phyloP scores from a whole-genome alignment of 1,140 invertebrate species.

The Scaptomyza montana region DNA sequence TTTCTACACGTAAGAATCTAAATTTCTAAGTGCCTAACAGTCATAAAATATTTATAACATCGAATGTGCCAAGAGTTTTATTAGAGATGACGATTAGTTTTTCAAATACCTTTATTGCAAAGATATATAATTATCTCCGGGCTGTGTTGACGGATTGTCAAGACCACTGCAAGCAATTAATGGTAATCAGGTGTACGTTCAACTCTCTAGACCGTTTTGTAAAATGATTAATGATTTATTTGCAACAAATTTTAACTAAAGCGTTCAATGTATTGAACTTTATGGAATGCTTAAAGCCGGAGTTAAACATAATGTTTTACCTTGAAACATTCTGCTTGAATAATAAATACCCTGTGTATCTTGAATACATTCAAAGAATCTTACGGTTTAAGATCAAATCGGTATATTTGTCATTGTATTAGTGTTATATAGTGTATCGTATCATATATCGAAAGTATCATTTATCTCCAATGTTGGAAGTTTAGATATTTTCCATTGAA shows the following conservation, averaged over 20 bases:
- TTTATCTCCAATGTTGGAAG: no score
- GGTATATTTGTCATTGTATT: no score
- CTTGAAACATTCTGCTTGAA: neutral
- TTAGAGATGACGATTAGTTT: neutral
- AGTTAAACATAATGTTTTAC: neutral
- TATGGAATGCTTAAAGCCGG: neutral
- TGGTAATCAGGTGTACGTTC: conserved; percentile 1
- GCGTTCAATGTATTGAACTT: no score
- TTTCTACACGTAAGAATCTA: no score
- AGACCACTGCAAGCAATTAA: neutral
- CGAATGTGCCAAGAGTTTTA: conserved; percentile 24
- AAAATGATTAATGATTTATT: no score
- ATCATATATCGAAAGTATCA: no score
- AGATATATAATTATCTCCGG: conserved; percentile 3
- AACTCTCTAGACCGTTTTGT: neutral
- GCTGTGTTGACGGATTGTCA: neutral
- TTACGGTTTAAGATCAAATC: no score
- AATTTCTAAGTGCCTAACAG: no score
- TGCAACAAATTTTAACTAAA: no score
- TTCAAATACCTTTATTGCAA: neutral
- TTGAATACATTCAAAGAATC: neutral
- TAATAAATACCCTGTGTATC: neutral
- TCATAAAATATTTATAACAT: conserved; percentile 20
- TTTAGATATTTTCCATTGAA: no score
- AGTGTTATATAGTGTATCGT: no score